A percentile compares a stretch with the other conserved stretches of the same genome.
These are phyloP conservation scores for Andricus curvator DNA, from an alignment of 2,888 invertebrate genomes.

Conservation along the genomic window DNA sequence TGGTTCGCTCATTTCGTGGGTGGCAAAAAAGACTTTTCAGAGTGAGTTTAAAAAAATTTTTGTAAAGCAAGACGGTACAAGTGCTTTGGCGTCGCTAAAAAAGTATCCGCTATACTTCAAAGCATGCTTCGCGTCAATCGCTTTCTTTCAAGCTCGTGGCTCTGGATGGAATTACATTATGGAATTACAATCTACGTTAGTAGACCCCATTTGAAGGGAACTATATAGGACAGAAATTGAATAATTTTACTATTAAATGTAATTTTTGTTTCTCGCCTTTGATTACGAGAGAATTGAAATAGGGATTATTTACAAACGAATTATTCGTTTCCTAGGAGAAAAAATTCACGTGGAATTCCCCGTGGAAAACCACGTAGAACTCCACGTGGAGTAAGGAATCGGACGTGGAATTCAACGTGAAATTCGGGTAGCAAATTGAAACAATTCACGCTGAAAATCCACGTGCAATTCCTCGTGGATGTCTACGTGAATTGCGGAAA, in stretches of 20 bases:
- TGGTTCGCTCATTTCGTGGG: slow-evolving; percentile 16
- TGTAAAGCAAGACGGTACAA: not conserved
- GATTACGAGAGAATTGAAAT: slow-evolving; percentile 1
- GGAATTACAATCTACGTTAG: not conserved
- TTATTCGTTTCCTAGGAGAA: not conserved
- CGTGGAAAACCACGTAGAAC: too few species aligned
- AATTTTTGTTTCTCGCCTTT: not conserved
- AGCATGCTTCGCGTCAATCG: not conserved
- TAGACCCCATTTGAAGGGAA: not conserved
- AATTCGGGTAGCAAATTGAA: too few species aligned
- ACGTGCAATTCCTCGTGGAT: too few species aligned
- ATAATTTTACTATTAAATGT: slow-evolving; percentile 20
- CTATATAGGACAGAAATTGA: not conserved
- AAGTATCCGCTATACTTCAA: not conserved
- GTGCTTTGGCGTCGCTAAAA: not conserved
- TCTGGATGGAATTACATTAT: slow-evolving; percentile 9
- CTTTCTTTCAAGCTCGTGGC: not conserved
- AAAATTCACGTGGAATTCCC: too few species aligned
- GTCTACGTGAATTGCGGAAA: too few species aligned
- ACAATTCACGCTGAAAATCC: too few species aligned
- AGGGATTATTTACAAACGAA: not conserved
- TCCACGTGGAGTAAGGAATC: too few species aligned
- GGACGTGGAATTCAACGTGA: too few species aligned
- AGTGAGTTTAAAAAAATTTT: not conserved
- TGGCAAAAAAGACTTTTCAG: not conserved